A percentile compares a stretch with the other conserved stretches of the same genome.
Evolutionary conservation across 2,797 vertebrate species (phyloP).

Genomic region (Sparidentex hasta): DNA sequence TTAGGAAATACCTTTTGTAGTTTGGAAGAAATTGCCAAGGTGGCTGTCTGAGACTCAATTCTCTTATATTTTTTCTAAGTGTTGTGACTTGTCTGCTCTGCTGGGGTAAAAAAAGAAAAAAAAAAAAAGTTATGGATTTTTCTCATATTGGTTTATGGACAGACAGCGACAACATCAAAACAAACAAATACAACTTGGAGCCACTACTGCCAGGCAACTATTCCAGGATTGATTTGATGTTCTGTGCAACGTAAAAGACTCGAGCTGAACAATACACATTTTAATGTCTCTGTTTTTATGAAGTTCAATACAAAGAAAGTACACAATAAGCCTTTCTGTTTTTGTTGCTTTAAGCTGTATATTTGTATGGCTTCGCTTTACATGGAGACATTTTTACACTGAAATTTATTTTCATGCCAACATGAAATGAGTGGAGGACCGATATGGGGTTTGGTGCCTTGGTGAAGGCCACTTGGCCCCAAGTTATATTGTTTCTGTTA

Average conservation of each 20-base stretch:
- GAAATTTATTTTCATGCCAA: neutral
- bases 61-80: conserved; percentile 40
- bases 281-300: conserved; percentile 31
- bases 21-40: conserved; percentile 41
- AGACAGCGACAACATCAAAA: conserved; percentile 62
- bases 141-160: conserved; percentile 61
- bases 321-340: neutral
- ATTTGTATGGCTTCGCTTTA: neutral
- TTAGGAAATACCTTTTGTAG: conserved; percentile 29
- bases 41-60: conserved; percentile 46
- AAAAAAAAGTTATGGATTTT: conserved; percentile 55
- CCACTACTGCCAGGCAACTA: conserved; percentile 42
- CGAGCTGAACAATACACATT: conserved; percentile 26
- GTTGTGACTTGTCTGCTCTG: conserved; percentile 34
- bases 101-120: conserved; percentile 8
- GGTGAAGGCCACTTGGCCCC: neutral
- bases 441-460: neutral
- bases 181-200: conserved; percentile 57
- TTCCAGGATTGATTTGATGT: conserved; percentile 58
- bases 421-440: neutral
- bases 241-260: conserved; percentile 42
- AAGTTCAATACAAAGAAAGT: conserved; percentile 29
- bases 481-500: neutral
- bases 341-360: neutral
- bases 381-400: neutral